A percentile compares a stretch with the other conserved stretches of the same genome.
These are phyloP conservation scores for Tursiops truncatus DNA, from an alignment of 2,113 vertebrate genomes.

Conservation along the genomic window DNA sequence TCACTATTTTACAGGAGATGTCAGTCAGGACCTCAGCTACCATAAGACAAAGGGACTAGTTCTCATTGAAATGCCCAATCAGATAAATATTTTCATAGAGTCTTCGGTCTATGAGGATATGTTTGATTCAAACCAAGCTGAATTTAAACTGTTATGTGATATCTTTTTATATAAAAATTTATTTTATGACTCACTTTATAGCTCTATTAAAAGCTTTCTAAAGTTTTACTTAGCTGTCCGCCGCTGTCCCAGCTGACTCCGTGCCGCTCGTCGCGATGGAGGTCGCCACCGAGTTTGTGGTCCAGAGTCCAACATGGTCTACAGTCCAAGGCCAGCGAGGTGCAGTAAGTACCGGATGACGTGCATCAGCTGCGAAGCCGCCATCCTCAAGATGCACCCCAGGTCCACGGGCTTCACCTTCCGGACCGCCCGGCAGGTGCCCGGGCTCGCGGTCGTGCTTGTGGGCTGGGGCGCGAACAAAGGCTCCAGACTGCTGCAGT, in stretches of 20 bases:
- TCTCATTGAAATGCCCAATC: neutral
- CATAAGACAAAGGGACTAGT: neutral
- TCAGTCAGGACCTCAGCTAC: neutral
- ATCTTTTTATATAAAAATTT: neutral
- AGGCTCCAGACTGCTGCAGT: conserved; percentile 91
- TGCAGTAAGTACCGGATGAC: conserved; percentile 91
- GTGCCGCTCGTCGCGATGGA: conserved; percentile 68
- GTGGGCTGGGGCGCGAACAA: conserved; percentile 98
- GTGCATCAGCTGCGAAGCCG: conserved; percentile 85
- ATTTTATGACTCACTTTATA: neutral
- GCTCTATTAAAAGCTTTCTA: neutral
- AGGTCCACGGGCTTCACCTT: conserved; percentile 88
- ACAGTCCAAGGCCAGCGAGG: conserved; percentile 90
- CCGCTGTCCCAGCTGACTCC: neutral
- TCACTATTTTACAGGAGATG: neutral
- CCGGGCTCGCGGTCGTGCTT: conserved; percentile 93
- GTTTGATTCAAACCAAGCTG: neutral
- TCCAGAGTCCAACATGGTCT: conserved; percentile 92
- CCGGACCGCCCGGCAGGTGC: conserved; percentile 87
- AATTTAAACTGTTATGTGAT: neutral
- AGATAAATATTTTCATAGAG: neutral
- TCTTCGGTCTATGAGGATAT: neutral
- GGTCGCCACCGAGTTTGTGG: conserved; percentile 87
- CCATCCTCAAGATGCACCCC: conserved; percentile 88
- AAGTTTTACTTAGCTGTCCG: neutral